These are phyloP conservation scores for Oegoconia quadripuncta DNA, from an alignment of 2,888 invertebrate species.

Conservation along the genomic window DNA sequence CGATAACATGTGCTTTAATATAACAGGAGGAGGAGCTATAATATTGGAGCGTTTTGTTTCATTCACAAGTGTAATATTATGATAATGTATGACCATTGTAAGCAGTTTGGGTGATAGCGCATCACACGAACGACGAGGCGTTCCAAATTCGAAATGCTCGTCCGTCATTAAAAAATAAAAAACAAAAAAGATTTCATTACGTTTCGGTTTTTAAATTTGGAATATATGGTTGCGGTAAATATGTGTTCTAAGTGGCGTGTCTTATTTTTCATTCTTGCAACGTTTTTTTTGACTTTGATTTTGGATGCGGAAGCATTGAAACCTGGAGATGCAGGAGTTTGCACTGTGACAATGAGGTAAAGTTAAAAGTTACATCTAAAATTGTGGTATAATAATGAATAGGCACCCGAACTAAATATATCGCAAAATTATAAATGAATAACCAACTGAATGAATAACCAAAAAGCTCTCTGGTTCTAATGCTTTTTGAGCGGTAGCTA, in stretches of 20 bases:
- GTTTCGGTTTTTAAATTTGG: not conserved
- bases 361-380: not conserved
- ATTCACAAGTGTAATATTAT: not conserved
- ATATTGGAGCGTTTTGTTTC: not conserved
- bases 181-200: not conserved
- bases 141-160: slow-evolving; percentile 28
- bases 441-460: too few species aligned
- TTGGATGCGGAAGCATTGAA: slow-evolving; percentile 24
- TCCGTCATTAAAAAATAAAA: slow-evolving; percentile 11
- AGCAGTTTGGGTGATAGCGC: slow-evolving; percentile 36
- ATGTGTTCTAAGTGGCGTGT: slow-evolving; percentile 3
- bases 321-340: slow-evolving; percentile 37
- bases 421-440: too few species aligned
- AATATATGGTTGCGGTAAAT: too few species aligned
- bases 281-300: slow-evolving; percentile 8
- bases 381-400: not conserved
- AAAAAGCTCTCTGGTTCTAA: too few species aligned
- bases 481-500: too few species aligned
- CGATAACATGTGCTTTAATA: slow-evolving; percentile 3
- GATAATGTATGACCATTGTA: slow-evolving; percentile 26
- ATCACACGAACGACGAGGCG: slow-evolving; percentile 31
- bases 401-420: not conserved
- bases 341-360: slow-evolving; percentile 39
- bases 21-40: not conserved
- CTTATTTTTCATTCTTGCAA: not conserved